A percentile compares a stretch with the other conserved stretches of the same genome.
These are phyloP conservation scores for Drosophila borborema DNA, from an alignment of 2,888 invertebrate species.

Conservation along the genomic window DNA sequence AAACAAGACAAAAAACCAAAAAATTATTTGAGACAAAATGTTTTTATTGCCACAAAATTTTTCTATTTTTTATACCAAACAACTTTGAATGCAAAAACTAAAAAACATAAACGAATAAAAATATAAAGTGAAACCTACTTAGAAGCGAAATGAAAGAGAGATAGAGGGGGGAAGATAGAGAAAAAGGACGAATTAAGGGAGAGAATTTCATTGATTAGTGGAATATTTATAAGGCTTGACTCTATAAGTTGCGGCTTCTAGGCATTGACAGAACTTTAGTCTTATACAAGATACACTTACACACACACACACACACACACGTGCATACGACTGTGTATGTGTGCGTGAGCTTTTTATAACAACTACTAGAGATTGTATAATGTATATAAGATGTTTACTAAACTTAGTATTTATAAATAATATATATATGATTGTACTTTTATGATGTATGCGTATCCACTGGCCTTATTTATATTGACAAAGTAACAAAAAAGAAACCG, in stretches of 20 bases:
- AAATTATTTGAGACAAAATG: conserved; percentile 57
- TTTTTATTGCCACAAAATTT: conserved; percentile 80
- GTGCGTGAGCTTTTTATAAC: conserved; percentile 42
- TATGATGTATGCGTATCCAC: conserved; percentile 83
- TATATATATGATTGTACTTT: conserved; percentile 71
- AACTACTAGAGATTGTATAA: conserved; percentile 48
- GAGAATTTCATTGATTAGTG: conserved; percentile 14
- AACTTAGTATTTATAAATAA: conserved; percentile 45
- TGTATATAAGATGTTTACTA: conserved; percentile 49
- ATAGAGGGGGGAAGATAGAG: background rate
- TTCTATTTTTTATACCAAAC: conserved; percentile 85
- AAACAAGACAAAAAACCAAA: conserved; percentile 13
- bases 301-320: background rate
- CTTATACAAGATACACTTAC: conserved; percentile 41
- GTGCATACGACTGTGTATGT: conserved; percentile 5
- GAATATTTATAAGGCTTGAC: conserved; percentile 54
- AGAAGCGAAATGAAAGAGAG: background rate
- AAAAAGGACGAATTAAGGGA: background rate
- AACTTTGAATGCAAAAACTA: conserved; percentile 65
- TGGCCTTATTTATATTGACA: conserved; percentile 83
- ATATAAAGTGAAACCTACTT: conserved; percentile 21
- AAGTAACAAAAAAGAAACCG: conserved; percentile 45
- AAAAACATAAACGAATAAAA: conserved; percentile 18
- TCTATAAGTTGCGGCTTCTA: conserved; percentile 72
- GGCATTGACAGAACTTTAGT: conserved; percentile 40